Evolutionary conservation across 2,888 invertebrate genomes (phyloP), one percentile per base, ranked within the genome.

Genomic region (Ptychoptera albimana): DNA sequence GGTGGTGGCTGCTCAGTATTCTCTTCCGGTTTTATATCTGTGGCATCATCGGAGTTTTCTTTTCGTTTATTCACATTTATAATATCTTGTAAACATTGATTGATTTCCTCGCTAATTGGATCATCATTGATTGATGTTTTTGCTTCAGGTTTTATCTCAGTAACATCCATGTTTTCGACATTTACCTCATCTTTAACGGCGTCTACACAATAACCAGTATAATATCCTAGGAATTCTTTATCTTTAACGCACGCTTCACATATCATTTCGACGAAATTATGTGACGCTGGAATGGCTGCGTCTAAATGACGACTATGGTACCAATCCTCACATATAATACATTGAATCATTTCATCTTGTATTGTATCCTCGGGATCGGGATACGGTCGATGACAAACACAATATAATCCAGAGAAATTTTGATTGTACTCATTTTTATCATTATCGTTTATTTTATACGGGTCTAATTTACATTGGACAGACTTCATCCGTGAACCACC

Each of bases 261-360:
- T 43, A 86, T 74, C 79, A 92, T 82, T 70, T 93, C 92, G 43
- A 75, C 71, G 59, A 78, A 86, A 38, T 73, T 71, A 29, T 71
- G 73, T 51, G 69, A 70, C 4, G 70, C 63, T 10, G 79, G 72
- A 39, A 73, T 68, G 42, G 67, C 61, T 3, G 72, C 67, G 48
- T 76, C 76, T 49, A 87, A 66, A 61, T 88, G 87, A 53, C 79
- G 64, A 23, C 81, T 74, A 68, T 98, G 98, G 55, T 80, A 88
- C 98, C 98, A 98, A 63, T 98, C 97, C 62, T 98, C 98, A 63
- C 98, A 98, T 44, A 94, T 69, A 38, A 86, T 72, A 58, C 98
- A 98, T 60, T 98, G 97, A 41, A 94, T 77, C 96, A 97, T 97
- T 54, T 87, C 84, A 66, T 93, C 93, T 44, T 82, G 82, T 34